Evolutionary conservation across 2,888 invertebrate genomes (phyloP).

Genomic region (Phorcus lineatus): DNA sequence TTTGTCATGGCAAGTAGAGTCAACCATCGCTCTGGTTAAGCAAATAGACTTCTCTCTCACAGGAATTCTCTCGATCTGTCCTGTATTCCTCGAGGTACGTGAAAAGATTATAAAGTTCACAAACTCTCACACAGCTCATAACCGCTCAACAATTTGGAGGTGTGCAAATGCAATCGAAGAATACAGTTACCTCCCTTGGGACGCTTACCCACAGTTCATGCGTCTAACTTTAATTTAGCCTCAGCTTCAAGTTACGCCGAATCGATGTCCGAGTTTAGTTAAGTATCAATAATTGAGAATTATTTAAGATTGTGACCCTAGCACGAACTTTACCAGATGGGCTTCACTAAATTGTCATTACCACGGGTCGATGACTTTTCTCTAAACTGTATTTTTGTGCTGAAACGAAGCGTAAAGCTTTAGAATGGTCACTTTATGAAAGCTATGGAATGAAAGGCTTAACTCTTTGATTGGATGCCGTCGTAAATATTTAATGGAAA

Average conservation of each 20-base stretch:
- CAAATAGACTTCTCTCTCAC: no score
- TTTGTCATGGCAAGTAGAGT: no score
- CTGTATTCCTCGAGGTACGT: no score
- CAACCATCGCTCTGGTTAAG: no score
- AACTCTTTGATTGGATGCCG: neutral
- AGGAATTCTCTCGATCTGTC: no score
- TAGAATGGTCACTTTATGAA: neutral
- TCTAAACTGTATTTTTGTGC: neutral
- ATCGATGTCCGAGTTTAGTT: neutral
- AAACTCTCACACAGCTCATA: no score
- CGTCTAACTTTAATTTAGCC: neutral
- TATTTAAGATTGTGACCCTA: constrained; percentile 10
- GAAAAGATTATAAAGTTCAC: no score
- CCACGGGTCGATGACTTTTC: neutral
- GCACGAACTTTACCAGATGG: constrained; percentile 8
- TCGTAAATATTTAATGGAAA: neutral
- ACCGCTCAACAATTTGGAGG: no score
- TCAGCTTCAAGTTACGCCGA: neutral
- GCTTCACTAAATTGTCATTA: neutral
- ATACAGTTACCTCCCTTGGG: neutral
- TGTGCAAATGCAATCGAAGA: no score
- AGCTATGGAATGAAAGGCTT: neutral
- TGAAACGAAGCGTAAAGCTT: neutral
- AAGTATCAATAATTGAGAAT: neutral
- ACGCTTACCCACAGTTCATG: neutral